Percentiles rank a stretch among this genome's conserved stretches.
phyloP scores from a whole-genome alignment of 2,888 invertebrate genomes.

The Heliconius erato region DNA sequence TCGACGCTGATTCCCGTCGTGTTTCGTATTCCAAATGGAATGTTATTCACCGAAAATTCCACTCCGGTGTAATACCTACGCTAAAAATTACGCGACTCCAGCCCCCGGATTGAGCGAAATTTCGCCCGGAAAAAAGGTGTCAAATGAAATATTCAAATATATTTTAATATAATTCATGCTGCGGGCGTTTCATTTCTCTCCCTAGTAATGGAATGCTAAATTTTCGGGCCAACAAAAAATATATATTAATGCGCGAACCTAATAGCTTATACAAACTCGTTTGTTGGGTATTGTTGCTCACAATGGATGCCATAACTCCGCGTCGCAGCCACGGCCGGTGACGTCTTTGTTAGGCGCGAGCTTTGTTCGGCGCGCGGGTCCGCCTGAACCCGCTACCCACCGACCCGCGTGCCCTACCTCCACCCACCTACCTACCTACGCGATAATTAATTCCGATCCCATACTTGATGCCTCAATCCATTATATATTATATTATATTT shows the following conservation, averaged over 20 bases:
- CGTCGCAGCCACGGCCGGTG: conserved; percentile 85
- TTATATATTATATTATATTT: conserved; percentile 39
- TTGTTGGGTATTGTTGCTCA: conserved; percentile 86
- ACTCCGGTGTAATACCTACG: conserved; percentile 72
- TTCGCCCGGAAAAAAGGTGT: conserved; percentile 85
- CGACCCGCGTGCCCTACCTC: conserved; percentile 61
- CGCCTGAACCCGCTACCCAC: conserved; percentile 66
- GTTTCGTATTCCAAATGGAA: conserved; percentile 83
- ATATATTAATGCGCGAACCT: conserved; percentile 87
- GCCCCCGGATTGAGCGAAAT: conserved; percentile 84
- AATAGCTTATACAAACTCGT: conserved; percentile 87
- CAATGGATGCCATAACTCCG: conserved; percentile 86
- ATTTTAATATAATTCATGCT: conserved; percentile 87
- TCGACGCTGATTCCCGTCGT: conserved; percentile 83
- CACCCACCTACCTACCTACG: conserved; percentile 59
- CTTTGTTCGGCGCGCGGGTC: conserved; percentile 80
- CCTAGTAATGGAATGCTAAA: conserved; percentile 86
- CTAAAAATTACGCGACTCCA: conserved; percentile 83
- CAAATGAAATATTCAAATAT: conserved; percentile 87
- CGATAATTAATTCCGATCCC: conserved; percentile 54
- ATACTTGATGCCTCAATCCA: conserved; percentile 51
- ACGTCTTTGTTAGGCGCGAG: conserved; percentile 85
- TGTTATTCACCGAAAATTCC: conserved; percentile 83
- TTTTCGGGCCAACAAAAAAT: conserved; percentile 86
- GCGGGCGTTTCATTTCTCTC: conserved; percentile 86